phyloP scores from a whole-genome alignment of 1,140 invertebrate species.

The Acromyrmex echinatior region DNA sequence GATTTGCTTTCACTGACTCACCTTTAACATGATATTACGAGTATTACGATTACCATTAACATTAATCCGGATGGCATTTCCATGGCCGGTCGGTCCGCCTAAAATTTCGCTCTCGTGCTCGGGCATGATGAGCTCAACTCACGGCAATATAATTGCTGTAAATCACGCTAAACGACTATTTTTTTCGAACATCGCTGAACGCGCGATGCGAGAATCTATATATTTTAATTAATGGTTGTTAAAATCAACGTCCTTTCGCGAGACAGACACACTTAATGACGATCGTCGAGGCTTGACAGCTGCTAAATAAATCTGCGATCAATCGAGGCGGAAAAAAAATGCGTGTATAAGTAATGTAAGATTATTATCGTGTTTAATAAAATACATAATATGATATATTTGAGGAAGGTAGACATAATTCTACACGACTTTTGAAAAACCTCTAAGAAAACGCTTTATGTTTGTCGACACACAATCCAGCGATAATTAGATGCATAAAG shows the following conservation, averaged over 20 bases:
- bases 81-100: constrained; percentile 63
- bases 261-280: not conserved
- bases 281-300: not conserved
- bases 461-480: not conserved
- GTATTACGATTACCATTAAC: constrained; percentile 83
- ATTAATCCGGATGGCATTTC: constrained; percentile 78
- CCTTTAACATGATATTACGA: constrained; percentile 82
- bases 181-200: not conserved
- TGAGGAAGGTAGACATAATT: constrained; percentile 1
- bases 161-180: constrained; percentile 10
- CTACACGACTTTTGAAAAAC: not conserved
- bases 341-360: constrained; percentile 5
- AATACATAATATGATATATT: constrained; percentile 3
- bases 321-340: not conserved
- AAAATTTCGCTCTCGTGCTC: constrained; percentile 71
- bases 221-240: constrained; percentile 40
- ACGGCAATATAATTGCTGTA: constrained; percentile 3
- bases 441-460: not conserved
- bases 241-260: not conserved
- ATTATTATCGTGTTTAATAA: constrained; percentile 35
- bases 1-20: constrained; percentile 83
- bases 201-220: not conserved
- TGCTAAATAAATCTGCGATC: constrained; percentile 7
- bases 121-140: not conserved
- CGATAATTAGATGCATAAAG: not conserved